Evolutionary conservation across 1,140 invertebrate species (phyloP), one percentile per base, ranked within the genome.

Genomic region (Lepidurus arcticus): DNA sequence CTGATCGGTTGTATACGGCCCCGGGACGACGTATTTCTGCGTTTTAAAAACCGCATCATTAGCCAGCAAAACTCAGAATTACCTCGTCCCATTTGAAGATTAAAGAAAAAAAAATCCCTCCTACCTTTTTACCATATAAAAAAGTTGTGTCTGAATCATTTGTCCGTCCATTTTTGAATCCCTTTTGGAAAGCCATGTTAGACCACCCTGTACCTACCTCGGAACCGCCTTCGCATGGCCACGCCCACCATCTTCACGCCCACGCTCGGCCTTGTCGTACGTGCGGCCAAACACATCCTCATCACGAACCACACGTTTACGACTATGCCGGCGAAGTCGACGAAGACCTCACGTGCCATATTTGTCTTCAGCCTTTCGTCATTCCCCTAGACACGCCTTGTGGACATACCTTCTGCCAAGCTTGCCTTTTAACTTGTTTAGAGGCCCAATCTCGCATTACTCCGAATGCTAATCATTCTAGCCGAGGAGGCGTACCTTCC

Each of bases 291-390:
- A 82, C 84, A 34, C 87, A 88, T 80, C 83, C 84, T 78, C 81
- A 83, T 0, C 82, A 85, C 78, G 86, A 85, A 75, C 86, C 85
- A 16, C 87, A 88, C 82, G 81, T 88, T 21, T 88, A 88, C 79
- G 86, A 88, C 83, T 88, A 88, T 81, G 83, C 84, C 74, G 84
- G 85, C 74, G 83, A 86, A n/a, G 86, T 88, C 13, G 87, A 88
- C 79, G 86, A 87, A 79, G 87, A 88, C 78, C 81, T 88, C 26
- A 86, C 84, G 79, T 88, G 87, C 80, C 85, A 87, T 79, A 86
- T 88, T 44, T 88, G 87, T 79, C 83, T 88, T 7, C 87, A 84
- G 80, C 83, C 82, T 3, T 82, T 83, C 73, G 83, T 83, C 42
- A 81, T 80, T 24, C 84, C 84, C n/a, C 65, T 83, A 53, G 87